phyloP scores from a whole-genome alignment of 2,797 vertebrate genomes.

The Eremophila alpestris region DNA sequence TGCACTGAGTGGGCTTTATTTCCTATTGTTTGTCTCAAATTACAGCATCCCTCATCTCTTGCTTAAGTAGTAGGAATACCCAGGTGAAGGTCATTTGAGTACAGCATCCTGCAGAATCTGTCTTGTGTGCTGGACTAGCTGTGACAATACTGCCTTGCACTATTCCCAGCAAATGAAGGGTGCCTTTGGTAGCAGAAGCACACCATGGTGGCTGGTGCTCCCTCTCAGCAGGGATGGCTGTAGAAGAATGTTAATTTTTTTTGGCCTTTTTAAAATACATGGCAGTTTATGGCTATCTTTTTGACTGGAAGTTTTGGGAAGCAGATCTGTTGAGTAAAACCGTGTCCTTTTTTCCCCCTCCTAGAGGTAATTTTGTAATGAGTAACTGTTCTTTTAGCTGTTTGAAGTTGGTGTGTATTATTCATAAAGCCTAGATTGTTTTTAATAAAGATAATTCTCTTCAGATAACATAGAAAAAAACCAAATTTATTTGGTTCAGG shows the following conservation, averaged over 20 bases:
- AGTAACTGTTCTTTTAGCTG: neutral
- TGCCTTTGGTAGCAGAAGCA: neutral
- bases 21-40: neutral
- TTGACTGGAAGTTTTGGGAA: neutral
- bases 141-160: rapidly evolving
- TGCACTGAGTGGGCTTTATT: neutral
- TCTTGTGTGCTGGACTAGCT: neutral
- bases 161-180: neutral
- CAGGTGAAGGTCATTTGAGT: neutral
- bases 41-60: neutral
- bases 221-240: neutral
- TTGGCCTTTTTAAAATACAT: neutral
- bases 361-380: neutral
- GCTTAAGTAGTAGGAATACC: neutral
- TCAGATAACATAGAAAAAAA: constrained; percentile 15
- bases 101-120: neutral
- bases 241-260: neutral
- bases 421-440: neutral
- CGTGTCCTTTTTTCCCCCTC: neutral
- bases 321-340: neutral
- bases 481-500: neutral
- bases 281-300: neutral
- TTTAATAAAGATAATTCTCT: constrained; percentile 35
- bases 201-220: rapidly evolving
- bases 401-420: neutral